These are phyloP conservation scores for Corynorhinus townsendii DNA, from an alignment of 2,113 vertebrate species.

Conservation along the genomic window DNA sequence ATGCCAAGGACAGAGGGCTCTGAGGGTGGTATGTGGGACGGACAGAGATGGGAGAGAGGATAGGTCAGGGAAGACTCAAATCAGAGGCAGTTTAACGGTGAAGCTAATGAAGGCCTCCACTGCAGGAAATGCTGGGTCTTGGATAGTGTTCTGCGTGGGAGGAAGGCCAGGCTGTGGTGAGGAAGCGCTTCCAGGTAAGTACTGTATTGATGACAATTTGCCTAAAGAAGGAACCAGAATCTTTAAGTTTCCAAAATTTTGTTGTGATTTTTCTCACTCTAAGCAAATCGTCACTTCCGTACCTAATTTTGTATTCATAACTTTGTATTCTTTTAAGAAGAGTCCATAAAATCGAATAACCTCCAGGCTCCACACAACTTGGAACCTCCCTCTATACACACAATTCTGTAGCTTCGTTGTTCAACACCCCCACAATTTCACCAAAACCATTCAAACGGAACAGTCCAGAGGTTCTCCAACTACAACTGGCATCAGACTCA, in stretches of 20 bases:
- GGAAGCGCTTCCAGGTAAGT: neutral
- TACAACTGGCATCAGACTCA: neutral
- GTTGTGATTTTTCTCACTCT: neutral
- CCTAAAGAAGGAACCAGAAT: neutral
- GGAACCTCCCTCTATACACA: neutral
- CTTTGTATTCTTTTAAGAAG: neutral
- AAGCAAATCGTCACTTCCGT: neutral
- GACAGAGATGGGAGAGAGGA: neutral
- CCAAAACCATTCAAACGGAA: neutral
- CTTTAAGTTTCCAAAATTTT: neutral
- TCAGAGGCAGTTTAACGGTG: neutral
- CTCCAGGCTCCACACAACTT: neutral
- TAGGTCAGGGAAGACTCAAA: neutral
- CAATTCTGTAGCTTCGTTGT: neutral
- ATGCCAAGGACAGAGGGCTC: neutral
- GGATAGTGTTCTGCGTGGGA: neutral
- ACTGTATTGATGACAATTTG: neutral
- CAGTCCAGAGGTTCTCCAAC: neutral
- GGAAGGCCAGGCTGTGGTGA: neutral
- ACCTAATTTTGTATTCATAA: neutral
- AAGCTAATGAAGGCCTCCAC: neutral
- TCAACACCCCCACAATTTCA: neutral
- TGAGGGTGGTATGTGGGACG: accelerated
- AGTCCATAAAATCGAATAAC: neutral
- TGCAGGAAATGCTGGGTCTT: neutral